phyloP scores from a whole-genome alignment of 2,113 vertebrate genomes.

The Climacteris rufus region DNA sequence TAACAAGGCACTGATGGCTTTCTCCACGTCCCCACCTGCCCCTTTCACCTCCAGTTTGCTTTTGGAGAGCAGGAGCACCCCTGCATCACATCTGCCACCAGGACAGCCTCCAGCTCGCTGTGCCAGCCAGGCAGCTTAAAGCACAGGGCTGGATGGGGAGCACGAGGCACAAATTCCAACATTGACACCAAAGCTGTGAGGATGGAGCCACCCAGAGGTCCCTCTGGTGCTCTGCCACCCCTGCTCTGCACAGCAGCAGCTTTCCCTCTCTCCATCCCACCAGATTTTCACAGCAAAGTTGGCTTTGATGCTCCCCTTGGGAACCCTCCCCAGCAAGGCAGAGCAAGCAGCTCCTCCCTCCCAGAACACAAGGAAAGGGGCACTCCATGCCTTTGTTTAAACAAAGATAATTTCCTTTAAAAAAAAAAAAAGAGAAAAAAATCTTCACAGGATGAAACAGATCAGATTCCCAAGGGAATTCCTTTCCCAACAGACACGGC shows the following conservation, averaged over 20 bases:
- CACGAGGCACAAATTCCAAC: not conserved
- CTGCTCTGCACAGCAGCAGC: not conserved
- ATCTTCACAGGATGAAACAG: not conserved
- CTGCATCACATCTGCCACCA: no score
- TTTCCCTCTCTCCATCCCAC: not conserved
- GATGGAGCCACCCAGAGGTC: conserved; percentile 35
- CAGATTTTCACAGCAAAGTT: accelerated
- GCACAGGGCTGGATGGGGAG: not conserved
- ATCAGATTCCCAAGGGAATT: not conserved
- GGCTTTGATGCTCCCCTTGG: not conserved
- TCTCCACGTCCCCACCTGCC: no score
- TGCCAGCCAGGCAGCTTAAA: not conserved
- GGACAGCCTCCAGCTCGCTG: not conserved
- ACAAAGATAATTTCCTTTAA: not conserved
- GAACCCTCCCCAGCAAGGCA: not conserved
- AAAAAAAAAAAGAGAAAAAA: not conserved
- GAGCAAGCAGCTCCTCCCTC: not conserved
- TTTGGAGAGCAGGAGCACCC: no score
- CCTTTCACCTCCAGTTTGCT: no score
- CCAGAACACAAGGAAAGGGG: not conserved
- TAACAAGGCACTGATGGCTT: no score
- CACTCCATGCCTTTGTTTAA: not conserved
- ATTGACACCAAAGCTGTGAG: not conserved
- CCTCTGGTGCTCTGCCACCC: not conserved
- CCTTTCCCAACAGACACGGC: not conserved